A percentile compares a stretch with the other conserved stretches of the same genome.
These are phyloP conservation scores for Rhizoglyphus robini DNA, from an alignment of 1,140 invertebrate genomes.

Conservation along the genomic window DNA sequence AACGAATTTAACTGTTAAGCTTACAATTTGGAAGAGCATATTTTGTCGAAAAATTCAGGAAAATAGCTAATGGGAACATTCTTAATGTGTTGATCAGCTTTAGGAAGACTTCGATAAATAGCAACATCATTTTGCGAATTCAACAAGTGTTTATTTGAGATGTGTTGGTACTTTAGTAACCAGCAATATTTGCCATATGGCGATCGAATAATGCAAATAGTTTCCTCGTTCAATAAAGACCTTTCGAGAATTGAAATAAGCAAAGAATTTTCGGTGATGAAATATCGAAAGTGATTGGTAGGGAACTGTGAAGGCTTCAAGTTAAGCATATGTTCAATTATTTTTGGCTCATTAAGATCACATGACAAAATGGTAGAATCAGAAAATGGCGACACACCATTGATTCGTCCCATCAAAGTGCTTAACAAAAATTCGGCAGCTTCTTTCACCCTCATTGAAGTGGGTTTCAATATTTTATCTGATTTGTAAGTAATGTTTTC, in stretches of 20 bases:
- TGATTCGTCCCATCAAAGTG: slow-evolving; percentile 33
- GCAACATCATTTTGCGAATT: background rate
- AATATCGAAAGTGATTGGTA: slow-evolving; percentile 44
- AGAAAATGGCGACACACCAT: slow-evolving; percentile 23
- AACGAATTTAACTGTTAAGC: too few relatives aligned
- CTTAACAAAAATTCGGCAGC: slow-evolving; percentile 83
- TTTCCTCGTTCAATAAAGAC: slow-evolving; percentile 35
- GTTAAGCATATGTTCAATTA: slow-evolving; percentile 15
- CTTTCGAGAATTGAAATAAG: slow-evolving; percentile 75
- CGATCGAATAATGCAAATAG: slow-evolving; percentile 52
- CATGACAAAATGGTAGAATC: slow-evolving; percentile 18
- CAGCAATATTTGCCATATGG: slow-evolving; percentile 86
- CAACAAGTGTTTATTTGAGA: background rate
- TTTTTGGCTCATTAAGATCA: slow-evolving; percentile 21
- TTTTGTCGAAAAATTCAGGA: slow-evolving; percentile 64
- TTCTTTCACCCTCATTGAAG: slow-evolving; percentile 86
- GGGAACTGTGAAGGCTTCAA: background rate
- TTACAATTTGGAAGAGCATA: slow-evolving; percentile 64
- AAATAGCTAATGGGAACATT: slow-evolving; percentile 59
- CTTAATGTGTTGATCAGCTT: background rate
- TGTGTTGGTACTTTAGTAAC: slow-evolving; percentile 60
- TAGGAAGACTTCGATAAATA: background rate
- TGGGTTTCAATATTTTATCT: slow-evolving; percentile 87
- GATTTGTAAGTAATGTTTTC: slow-evolving; percentile 51
- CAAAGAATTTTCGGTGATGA: slow-evolving; percentile 72